These are phyloP conservation scores for Enteromius argenteus DNA, from an alignment of 2,797 vertebrate genomes.

Conservation along the genomic window DNA sequence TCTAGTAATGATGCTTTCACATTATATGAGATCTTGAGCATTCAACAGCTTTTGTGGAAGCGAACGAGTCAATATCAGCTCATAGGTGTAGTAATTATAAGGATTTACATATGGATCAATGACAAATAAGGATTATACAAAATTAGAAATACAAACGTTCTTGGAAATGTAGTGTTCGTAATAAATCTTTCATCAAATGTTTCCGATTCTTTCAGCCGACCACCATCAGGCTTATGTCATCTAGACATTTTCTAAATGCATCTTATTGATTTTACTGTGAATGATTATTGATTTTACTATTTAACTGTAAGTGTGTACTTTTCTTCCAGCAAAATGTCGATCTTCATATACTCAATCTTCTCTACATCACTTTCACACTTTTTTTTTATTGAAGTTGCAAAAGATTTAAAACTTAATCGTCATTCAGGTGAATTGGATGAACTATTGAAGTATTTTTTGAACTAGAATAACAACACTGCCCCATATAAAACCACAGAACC, in stretches of 20 bases:
- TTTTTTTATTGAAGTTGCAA: neutral
- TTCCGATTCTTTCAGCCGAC: neutral
- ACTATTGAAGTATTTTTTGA: neutral
- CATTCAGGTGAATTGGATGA: neutral
- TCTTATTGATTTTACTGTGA: neutral
- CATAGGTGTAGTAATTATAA: neutral
- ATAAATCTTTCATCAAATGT: neutral
- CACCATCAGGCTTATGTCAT: neutral
- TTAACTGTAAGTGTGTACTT: no score
- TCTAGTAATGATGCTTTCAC: constrained; percentile 23
- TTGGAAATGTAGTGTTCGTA: neutral
- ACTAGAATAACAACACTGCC: neutral
- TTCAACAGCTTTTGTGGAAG: neutral
- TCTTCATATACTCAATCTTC: neutral
- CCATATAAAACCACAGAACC: neutral
- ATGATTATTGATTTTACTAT: neutral
- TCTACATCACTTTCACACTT: neutral
- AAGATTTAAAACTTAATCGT: neutral
- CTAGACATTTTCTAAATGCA: neutral
- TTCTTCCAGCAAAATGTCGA: neutral
- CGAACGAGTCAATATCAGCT: neutral
- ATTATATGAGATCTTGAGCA: neutral
- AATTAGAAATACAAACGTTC: neutral
- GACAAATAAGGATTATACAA: neutral
- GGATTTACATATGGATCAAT: constrained; percentile 1